These are phyloP conservation scores for Lithobates sylvaticus DNA, from an alignment of 2,797 vertebrate genomes.

Conservation along the genomic window DNA sequence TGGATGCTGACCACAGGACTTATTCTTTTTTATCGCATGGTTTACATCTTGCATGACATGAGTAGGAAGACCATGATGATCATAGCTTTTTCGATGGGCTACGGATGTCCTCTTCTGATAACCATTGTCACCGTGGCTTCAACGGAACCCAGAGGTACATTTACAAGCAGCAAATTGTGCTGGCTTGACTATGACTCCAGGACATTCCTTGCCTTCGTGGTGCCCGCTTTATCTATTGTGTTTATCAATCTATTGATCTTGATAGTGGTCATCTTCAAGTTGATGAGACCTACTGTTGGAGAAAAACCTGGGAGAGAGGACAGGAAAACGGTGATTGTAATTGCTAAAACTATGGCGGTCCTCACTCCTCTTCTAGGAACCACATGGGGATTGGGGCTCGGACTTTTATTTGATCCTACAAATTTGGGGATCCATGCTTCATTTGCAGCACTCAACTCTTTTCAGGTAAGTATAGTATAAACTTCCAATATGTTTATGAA, in stretches of 20 bases:
- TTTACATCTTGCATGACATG: conserved; percentile 74
- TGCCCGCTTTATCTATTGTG: conserved; percentile 72
- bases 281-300: conserved; percentile 70
- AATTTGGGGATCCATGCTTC: conserved; percentile 63
- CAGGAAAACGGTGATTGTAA: conserved; percentile 23
- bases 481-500: background rate
- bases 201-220: conserved; percentile 73
- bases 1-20: conserved; percentile 79
- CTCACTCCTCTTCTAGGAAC: conserved; percentile 78
- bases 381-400: conserved; percentile 77
- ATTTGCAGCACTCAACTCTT: conserved; percentile 74
- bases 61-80: conserved; percentile 68
- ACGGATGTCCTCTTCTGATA: conserved; percentile 75
- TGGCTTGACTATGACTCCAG: conserved; percentile 74
- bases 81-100: conserved; percentile 72
- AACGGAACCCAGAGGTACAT: conserved; percentile 69
- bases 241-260: conserved; percentile 74
- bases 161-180: conserved; percentile 68
- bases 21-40: conserved; percentile 76
- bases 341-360: conserved; percentile 74
- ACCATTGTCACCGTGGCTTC: conserved; percentile 71
- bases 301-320: conserved; percentile 60
- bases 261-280: conserved; percentile 72
- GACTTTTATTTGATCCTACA: background rate
- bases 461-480: conserved; percentile 72